Evolutionary conservation across 2,113 vertebrate genomes (phyloP).

Genomic region (Cavia aperea): DNA sequence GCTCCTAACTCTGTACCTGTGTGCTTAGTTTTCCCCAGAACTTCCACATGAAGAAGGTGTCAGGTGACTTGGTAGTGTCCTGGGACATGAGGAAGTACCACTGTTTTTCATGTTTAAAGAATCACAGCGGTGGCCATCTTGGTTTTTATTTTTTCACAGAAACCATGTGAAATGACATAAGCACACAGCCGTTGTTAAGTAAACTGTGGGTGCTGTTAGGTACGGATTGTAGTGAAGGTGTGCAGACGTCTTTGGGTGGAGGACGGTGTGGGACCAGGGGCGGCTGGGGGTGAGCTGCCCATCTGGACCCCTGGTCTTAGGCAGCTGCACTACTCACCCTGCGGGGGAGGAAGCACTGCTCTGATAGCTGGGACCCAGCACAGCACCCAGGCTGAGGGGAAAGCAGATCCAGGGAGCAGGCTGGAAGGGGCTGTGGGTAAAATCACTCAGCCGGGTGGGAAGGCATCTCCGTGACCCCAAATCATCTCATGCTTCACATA

Average conservation of each 20-base stretch:
- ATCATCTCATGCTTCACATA: not conserved
- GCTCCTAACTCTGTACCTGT: not conserved
- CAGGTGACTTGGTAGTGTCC: not conserved
- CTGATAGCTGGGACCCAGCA: not conserved
- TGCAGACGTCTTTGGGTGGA: not conserved
- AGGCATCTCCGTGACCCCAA: not conserved
- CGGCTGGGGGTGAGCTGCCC: not conserved
- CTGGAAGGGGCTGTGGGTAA: not conserved
- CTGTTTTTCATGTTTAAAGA: not conserved
- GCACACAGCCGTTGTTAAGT: not conserved
- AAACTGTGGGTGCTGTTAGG: too few relatives aligned
- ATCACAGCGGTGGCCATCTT: not conserved
- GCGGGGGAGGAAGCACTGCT: not conserved
- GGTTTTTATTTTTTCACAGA: too few relatives aligned
- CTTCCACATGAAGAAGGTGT: not conserved
- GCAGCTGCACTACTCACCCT: too few relatives aligned
- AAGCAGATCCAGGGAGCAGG: fast-evolving
- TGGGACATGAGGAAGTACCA: not conserved
- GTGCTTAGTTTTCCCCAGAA: not conserved
- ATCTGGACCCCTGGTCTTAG: not conserved
- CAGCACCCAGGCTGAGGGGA: not conserved
- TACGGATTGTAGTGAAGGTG: not conserved
- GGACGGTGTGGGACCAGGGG: not conserved
- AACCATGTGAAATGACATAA: too few relatives aligned
- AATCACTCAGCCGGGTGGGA: not conserved